Conservation (phyloP, 2,113 vertebrate species). For the Tringa solitaria region DNA sequence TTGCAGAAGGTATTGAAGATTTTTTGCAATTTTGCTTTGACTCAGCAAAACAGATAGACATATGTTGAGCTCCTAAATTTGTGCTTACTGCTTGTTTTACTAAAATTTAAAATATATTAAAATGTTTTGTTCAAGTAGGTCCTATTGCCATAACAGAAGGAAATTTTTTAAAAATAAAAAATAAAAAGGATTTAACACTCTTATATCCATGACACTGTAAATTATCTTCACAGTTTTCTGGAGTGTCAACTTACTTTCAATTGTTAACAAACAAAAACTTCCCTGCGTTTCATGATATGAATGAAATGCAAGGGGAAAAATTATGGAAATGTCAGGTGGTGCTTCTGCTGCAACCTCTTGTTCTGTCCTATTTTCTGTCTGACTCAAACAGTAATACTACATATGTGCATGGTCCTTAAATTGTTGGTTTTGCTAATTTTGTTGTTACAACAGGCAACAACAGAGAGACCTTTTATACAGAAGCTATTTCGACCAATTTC, state of each 20-base stretch:
- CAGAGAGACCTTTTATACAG: constrained; percentile 93
- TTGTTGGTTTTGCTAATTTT: not conserved
- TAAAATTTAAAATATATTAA: not conserved
- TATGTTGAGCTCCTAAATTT: not conserved
- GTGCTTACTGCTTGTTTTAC: not conserved
- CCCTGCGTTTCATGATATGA: not conserved
- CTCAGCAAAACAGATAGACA: not conserved
- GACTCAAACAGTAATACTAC: not conserved
- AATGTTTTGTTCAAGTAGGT: not conserved
- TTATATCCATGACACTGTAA: not conserved
- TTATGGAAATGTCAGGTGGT: not conserved
- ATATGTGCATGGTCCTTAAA: not conserved
- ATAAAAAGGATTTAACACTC: not conserved
- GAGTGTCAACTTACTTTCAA: not conserved
- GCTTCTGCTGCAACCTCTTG: not conserved
- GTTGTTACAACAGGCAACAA: constrained; percentile 78
- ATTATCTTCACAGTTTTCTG: not conserved
- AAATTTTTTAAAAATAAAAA: not conserved
- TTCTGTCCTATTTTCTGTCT: not conserved
- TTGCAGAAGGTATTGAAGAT: not conserved
- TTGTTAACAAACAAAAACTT: not conserved
- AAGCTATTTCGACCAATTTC: constrained; percentile 92
- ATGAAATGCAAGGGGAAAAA: not conserved
- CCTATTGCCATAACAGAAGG: not conserved
- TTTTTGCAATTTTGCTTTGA: not conserved